phyloP scores from a whole-genome alignment of 2,888 invertebrate species.

The Acanthosepion esculentum region DNA sequence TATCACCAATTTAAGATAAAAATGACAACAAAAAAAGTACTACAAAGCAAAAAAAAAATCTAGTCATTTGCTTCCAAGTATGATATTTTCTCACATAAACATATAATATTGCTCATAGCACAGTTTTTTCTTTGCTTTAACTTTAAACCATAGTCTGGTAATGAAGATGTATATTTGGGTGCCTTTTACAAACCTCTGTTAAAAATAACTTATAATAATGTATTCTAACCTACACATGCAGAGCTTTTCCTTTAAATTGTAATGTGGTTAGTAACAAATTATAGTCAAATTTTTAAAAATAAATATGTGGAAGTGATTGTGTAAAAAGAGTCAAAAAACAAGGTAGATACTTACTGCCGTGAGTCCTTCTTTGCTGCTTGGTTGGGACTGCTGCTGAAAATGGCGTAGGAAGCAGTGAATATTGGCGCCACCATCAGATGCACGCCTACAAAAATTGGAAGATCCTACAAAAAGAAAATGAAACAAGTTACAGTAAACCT shows the following conservation, averaged over 20 bases:
- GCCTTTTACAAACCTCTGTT: background rate
- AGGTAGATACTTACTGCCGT: slow-evolving; percentile 54
- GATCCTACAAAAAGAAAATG: slow-evolving; percentile 51
- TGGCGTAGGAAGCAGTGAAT: slow-evolving; percentile 80
- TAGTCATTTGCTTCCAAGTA: no score
- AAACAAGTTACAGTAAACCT: background rate
- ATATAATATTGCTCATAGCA: no score
- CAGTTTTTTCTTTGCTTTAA: no score
- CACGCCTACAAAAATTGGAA: slow-evolving; percentile 82
- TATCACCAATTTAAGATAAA: no score
- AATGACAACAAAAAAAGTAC: no score
- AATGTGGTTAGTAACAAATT: background rate
- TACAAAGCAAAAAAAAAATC: no score
- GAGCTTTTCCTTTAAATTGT: background rate
- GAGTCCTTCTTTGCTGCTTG: slow-evolving; percentile 65
- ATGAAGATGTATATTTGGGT: no score
- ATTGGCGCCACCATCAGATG: slow-evolving; percentile 96
- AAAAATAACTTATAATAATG: background rate
- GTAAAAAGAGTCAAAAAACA: background rate
- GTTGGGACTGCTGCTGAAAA: slow-evolving; percentile 74
- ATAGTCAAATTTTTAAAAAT: background rate
- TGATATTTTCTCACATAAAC: no score
- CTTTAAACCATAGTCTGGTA: no score
- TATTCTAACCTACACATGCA: background rate
- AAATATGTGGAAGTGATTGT: background rate